Percentiles rank a stretch among this genome's conserved stretches.
phyloP scores from a whole-genome alignment of 1,140 invertebrate species.

The Trypoxylus dichotomus region DNA sequence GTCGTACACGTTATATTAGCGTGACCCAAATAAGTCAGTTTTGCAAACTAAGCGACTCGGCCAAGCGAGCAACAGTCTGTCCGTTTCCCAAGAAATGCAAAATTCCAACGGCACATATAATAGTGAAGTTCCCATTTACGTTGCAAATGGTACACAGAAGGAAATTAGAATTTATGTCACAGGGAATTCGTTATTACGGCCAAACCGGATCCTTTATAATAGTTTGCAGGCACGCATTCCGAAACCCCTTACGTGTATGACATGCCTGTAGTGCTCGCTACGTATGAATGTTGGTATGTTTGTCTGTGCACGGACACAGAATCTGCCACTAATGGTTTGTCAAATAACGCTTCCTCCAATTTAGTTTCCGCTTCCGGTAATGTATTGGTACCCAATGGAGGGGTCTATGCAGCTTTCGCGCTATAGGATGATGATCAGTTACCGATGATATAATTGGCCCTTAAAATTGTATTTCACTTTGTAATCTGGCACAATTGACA shows the following conservation, averaged over 20 bases:
- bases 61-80: background rate
- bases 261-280: background rate
- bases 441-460: too few relatives aligned
- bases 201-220: background rate
- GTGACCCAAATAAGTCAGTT: background rate
- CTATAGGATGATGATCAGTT: too few relatives aligned
- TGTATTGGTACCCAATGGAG: background rate
- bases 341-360: background rate
- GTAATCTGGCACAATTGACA: background rate
- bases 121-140: background rate
- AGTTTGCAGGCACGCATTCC: constrained; percentile 19
- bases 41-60: background rate
- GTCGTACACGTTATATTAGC: background rate
- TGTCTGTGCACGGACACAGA: background rate
- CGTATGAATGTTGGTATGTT: background rate
- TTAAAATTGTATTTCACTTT: too few relatives aligned
- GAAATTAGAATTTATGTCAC: constrained; percentile 31
- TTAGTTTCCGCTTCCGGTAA: background rate
- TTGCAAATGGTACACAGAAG: constrained; percentile 14
- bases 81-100: background rate
- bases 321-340: background rate
- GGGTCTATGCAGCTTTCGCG: background rate
- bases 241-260: constrained; percentile 8
- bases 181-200: constrained; percentile 17
- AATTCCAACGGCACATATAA: background rate